phyloP scores from a whole-genome alignment of 2,888 invertebrate genomes.

The Eupithecia vulgata region DNA sequence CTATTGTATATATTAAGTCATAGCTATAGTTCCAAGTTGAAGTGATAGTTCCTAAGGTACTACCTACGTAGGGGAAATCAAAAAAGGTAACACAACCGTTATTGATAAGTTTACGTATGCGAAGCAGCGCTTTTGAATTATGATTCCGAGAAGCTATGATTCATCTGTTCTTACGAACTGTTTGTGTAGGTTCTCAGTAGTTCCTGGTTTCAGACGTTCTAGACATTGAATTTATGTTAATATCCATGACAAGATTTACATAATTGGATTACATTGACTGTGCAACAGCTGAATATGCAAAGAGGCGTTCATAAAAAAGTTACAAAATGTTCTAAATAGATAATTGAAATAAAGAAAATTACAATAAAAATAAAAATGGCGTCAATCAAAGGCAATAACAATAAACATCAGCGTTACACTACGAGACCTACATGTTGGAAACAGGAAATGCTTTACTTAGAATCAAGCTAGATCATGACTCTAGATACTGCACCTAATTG shows the following conservation, averaged over 20 bases:
- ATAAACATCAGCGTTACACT: not conserved
- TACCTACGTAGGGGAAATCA: not conserved
- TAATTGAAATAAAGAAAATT: not conserved
- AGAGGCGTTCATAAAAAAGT: not conserved
- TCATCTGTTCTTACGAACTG: constrained; percentile 25
- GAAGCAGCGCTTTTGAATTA: constrained; percentile 12
- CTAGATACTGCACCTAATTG: constrained; percentile 19
- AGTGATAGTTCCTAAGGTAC: constrained; percentile 1
- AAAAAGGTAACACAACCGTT: constrained; percentile 10
- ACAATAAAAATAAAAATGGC: not conserved
- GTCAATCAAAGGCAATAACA: not conserved
- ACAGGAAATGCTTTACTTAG: constrained; percentile 17
- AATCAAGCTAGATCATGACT: constrained; percentile 26
- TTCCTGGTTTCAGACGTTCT: constrained; percentile 42
- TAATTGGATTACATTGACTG: constrained; percentile 7
- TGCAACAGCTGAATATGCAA: not conserved
- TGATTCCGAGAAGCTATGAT: constrained; percentile 27
- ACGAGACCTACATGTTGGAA: not conserved
- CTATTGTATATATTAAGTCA: too few species aligned
- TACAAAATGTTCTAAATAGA: not conserved
- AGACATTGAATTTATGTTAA: constrained; percentile 41
- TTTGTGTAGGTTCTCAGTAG: constrained; percentile 25
- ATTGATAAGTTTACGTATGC: constrained; percentile 20
- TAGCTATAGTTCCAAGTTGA: too few species aligned
- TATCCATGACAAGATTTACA: constrained; percentile 19